Base-by-base conservation (phyloP, 2,113 vertebrate species). In the Lepisosteus osseus region DNA sequence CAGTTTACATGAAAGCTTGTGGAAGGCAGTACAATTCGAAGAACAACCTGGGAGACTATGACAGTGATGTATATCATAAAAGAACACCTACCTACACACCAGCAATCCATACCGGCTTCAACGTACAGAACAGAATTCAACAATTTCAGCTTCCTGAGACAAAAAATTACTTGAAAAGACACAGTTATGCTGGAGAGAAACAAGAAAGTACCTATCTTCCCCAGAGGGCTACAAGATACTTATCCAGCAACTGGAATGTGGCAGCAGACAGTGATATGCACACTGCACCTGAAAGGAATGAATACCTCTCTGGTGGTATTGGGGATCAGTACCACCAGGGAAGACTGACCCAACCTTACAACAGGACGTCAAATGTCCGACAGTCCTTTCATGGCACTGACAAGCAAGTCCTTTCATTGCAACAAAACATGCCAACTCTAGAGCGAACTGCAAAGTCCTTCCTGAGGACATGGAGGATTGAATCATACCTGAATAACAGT, bases 131-230 rank as follows among this genome's bases (percentile, higher is more conserved):
- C 67, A 70, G 86, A 70, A 73, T 92, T 41, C 83, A 90, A 42
- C 90, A 90, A 2, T 80, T 87, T 72, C 92, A 92, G 51, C 84
- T 88, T 11, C 71, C 78, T 81, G 94, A 96, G 42, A 67, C 80
- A 8, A 88, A 84, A 47, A 90, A 93, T 67, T 94, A 89, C 71
- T 90, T 90, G 81, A 99, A 99, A 85, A 90, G 97, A 67, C 97
- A 98, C 57, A 99, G 97, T 78, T 99, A 99, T 43, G 97, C 97
- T 5, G 97, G 97, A 1, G 96, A 98, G 70, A 92, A 88, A 62
- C 87, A 93, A 41, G 95, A 96, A 77, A 88, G 77, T 54, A 43
- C 93, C 0, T 80, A 87, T 0, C 83, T 91, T 68, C 71, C 93
- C 62, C 87, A 92, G 73, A 83, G 92, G 72, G 29, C 29, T 29